phyloP scores from a whole-genome alignment of 2,888 invertebrate species.

The Eupelmus urozonus region DNA sequence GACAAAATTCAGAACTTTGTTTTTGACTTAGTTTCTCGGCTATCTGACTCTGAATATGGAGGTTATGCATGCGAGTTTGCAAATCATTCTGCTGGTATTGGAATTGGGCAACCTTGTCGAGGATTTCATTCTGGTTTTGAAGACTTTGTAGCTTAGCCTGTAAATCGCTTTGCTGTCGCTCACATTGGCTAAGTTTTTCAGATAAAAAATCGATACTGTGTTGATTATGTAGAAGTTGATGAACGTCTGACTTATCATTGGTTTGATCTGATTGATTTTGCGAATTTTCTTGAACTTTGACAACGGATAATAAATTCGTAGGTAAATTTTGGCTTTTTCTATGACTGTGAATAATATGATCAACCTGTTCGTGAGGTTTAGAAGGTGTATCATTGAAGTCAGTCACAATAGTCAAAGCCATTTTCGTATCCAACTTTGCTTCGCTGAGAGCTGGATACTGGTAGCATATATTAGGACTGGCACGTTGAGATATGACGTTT shows the following conservation, averaged over 20 bases:
- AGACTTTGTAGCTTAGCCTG: constrained; percentile 74
- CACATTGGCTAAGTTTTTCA: constrained; percentile 74
- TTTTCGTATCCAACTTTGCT: constrained; percentile 71
- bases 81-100: constrained; percentile 73
- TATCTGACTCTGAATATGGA: constrained; percentile 69
- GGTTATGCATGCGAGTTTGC: constrained; percentile 70
- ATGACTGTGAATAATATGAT: constrained; percentile 75
- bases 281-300: constrained; percentile 67
- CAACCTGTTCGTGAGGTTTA: constrained; percentile 71
- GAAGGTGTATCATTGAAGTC: constrained; percentile 69
- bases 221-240: constrained; percentile 70
- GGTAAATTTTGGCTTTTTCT: constrained; percentile 71
- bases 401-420: constrained; percentile 69
- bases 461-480: constrained; percentile 73
- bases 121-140: constrained; percentile 74
- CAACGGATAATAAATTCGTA: constrained; percentile 67
- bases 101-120: constrained; percentile 74
- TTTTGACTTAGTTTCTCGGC: constrained; percentile 68
- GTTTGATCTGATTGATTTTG: constrained; percentile 62
- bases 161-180: constrained; percentile 73
- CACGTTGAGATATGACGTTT: constrained; percentile 68
- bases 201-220: constrained; percentile 74
- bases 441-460: constrained; percentile 73
- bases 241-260: constrained; percentile 62
- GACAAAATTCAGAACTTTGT: constrained; percentile 64